phyloP scores from a whole-genome alignment of 2,797 vertebrate species.

The Dipus sagitta region DNA sequence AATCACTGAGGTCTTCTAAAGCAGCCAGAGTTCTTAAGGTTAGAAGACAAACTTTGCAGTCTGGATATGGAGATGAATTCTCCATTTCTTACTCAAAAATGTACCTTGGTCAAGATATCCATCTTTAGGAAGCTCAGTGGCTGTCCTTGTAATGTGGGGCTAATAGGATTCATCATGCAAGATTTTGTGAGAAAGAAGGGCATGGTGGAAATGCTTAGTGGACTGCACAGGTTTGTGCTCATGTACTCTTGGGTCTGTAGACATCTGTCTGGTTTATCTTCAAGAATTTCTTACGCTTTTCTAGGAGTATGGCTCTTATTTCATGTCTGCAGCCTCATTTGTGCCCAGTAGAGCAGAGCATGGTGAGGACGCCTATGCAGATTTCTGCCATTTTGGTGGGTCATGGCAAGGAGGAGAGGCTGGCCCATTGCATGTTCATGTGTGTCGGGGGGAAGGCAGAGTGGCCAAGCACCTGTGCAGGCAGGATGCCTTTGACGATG shows the following conservation, averaged over 20 bases:
- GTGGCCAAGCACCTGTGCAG: neutral
- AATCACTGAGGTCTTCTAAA: neutral
- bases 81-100: constrained; percentile 35
- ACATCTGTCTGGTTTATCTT: neutral
- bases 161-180: neutral
- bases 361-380: neutral
- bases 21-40: neutral
- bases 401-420: neutral
- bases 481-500: neutral
- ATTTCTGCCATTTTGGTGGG: neutral
- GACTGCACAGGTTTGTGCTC: neutral
- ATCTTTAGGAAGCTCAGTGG: constrained; percentile 1
- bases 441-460: neutral
- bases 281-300: neutral
- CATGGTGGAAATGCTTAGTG: neutral
- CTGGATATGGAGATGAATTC: constrained; percentile 16
- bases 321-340: neutral
- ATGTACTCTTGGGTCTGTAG: neutral
- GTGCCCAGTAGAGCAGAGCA: neutral
- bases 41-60: constrained; percentile 24
- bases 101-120: neutral
- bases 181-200: neutral
- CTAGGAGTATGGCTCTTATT: neutral
- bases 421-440: neutral
- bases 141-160: neutral